These are phyloP conservation scores for Alexandromys fortis DNA, from an alignment of 2,113 vertebrate species.

Conservation along the genomic window DNA sequence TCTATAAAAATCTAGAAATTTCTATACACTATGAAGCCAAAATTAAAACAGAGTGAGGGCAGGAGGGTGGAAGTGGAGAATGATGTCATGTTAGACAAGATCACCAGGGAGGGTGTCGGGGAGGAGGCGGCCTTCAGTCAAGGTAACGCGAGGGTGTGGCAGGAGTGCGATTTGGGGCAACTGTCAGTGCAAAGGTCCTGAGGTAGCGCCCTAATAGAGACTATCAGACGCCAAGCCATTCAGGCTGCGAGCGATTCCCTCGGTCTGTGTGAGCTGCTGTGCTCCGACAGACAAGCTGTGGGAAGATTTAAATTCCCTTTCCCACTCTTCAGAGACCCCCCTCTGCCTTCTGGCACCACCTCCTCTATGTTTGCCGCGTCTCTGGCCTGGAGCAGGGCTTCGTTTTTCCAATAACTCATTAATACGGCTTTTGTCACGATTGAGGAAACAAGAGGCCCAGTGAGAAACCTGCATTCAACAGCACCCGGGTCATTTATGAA, in stretches of 20 bases:
- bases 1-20: not conserved
- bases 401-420: constrained; percentile 78
- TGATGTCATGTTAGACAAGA: not conserved
- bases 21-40: not conserved
- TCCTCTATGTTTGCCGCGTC: not conserved
- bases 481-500: constrained; percentile 61
- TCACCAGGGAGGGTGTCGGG: not conserved
- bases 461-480: constrained; percentile 19
- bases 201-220: not conserved
- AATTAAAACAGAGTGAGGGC: not conserved
- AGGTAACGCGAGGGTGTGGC: not conserved
- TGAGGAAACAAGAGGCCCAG: not conserved
- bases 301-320: not conserved
- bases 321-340: not conserved
- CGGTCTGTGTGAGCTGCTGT: not conserved
- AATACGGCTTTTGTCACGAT: constrained; percentile 54
- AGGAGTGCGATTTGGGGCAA: not conserved
- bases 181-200: not conserved
- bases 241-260: not conserved
- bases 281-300: not conserved
- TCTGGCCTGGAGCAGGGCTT: constrained; percentile 59
- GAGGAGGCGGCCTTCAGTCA: not conserved
- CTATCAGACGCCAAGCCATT: not conserved
- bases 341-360: not conserved
- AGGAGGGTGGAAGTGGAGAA: not conserved